phyloP scores from a whole-genome alignment of 1,140 invertebrate genomes.

The Formica exsecta region DNA sequence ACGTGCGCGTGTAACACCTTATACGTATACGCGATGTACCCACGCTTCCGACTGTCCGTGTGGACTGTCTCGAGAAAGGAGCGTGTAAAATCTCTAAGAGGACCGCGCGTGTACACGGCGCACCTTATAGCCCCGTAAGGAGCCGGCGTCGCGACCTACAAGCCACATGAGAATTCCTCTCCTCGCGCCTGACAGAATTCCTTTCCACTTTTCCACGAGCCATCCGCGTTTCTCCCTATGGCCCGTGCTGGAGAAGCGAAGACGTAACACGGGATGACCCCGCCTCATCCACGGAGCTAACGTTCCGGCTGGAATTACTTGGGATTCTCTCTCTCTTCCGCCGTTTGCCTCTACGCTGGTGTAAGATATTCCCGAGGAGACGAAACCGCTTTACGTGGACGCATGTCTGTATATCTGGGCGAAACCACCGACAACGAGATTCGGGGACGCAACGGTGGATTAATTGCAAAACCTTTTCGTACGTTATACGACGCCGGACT shows the following conservation, averaged over 20 bases:
- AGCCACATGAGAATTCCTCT: constrained; percentile 69
- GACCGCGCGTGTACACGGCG: constrained; percentile 18
- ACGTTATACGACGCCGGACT: background rate
- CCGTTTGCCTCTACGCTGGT: background rate
- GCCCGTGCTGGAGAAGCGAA: background rate
- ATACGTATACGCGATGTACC: constrained; percentile 2
- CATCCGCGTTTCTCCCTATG: constrained; percentile 11
- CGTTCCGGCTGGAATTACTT: constrained; percentile 58
- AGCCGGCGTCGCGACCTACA: constrained; percentile 52
- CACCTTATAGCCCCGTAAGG: constrained; percentile 50
- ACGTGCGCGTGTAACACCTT: background rate
- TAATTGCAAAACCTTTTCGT: constrained; percentile 49
- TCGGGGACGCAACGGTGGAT: constrained; percentile 29
- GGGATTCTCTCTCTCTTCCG: background rate
- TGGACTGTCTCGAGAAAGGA: constrained; percentile 14
- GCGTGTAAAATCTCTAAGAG: constrained; percentile 4
- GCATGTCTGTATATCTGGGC: constrained; percentile 9
- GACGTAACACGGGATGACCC: constrained; percentile 43
- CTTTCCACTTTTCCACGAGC: constrained; percentile 19
- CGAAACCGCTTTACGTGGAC: background rate
- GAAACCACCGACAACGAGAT: constrained; percentile 40
- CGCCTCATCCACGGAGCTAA: constrained; percentile 39
- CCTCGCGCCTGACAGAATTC: constrained; percentile 9
- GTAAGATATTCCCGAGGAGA: constrained; percentile 54
- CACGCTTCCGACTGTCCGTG: background rate